These are phyloP conservation scores for Eupelmus urozonus DNA, from an alignment of 2,888 invertebrate species.

Conservation along the genomic window DNA sequence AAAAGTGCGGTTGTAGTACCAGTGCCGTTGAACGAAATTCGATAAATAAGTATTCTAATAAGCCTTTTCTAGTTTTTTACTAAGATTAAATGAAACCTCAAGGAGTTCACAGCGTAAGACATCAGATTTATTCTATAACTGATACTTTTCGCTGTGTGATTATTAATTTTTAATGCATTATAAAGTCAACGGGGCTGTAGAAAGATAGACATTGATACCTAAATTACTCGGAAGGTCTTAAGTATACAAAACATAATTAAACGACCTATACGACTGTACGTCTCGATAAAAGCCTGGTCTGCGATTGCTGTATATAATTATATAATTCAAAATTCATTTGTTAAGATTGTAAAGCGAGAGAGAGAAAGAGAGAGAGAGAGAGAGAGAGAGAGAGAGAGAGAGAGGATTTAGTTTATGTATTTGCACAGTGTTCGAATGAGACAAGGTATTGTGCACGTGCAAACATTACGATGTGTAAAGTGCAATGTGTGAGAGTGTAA, in stretches of 20 bases:
- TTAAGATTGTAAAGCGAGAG: slow-evolving; percentile 31
- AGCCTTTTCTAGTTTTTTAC: slow-evolving; percentile 64
- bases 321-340: slow-evolving; percentile 51
- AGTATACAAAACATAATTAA: slow-evolving; percentile 2
- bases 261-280: slow-evolving; percentile 24
- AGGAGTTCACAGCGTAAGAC: slow-evolving; percentile 1
- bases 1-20: slow-evolving; percentile 25
- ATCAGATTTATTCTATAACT: slow-evolving; percentile 36
- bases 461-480: slow-evolving; percentile 48
- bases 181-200: slow-evolving; percentile 34
- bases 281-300: slow-evolving; percentile 32
- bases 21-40: slow-evolving; percentile 53
- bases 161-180: slow-evolving; percentile 46
- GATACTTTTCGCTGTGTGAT: slow-evolving; percentile 34
- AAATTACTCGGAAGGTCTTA: slow-evolving; percentile 21
- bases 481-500: slow-evolving; percentile 44
- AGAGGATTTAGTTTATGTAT: slow-evolving; percentile 36
- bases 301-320: slow-evolving; percentile 52
- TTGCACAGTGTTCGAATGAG: slow-evolving; percentile 21
- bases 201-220: slow-evolving; percentile 28
- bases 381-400: slow-evolving; percentile 8
- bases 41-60: slow-evolving; percentile 57
- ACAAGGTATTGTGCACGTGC: slow-evolving; percentile 7
- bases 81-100: slow-evolving; percentile 27
- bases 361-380: neutral